Conservation (phyloP, 1,140 invertebrate species). For the Aphelenchoides besseyi region DNA sequence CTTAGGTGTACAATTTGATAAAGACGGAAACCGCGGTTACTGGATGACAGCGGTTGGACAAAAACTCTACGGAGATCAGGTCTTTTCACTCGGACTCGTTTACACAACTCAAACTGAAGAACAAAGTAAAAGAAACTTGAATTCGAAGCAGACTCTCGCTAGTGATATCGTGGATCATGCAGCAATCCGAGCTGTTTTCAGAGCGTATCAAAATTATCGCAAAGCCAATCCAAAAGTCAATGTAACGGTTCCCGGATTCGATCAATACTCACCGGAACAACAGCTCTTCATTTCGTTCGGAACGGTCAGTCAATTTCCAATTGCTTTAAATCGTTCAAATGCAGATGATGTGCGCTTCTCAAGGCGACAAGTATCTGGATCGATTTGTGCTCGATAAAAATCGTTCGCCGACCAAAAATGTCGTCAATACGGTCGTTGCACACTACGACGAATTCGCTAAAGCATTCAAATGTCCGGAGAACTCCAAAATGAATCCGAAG, state of each 20-base stretch:
- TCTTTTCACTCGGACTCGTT: not conserved
- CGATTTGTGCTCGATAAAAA: not conserved
- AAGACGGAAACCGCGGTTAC: not conserved
- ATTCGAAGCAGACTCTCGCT: not conserved
- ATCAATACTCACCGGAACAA: not conserved
- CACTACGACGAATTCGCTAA: conserved; percentile 4
- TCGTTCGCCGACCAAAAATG: not conserved
- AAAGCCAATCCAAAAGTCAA: not conserved
- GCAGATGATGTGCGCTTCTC: not conserved
- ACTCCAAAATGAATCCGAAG: not conserved
- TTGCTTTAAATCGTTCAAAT: not conserved
- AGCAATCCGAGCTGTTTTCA: not conserved
- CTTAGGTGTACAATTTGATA: not conserved
- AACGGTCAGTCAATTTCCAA: not conserved
- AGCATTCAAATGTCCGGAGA: not conserved
- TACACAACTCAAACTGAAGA: not conserved
- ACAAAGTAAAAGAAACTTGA: not conserved
- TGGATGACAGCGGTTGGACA: not conserved
- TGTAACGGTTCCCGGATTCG: not conserved
- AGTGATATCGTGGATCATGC: not conserved
- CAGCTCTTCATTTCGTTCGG: not conserved
- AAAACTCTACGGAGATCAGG: not conserved
- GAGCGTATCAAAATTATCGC: not conserved
- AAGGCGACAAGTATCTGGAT: not conserved
- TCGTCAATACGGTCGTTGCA: not conserved